Conservation (phyloP, 2,113 vertebrate species). For the Chlamydotis undulata region DNA sequence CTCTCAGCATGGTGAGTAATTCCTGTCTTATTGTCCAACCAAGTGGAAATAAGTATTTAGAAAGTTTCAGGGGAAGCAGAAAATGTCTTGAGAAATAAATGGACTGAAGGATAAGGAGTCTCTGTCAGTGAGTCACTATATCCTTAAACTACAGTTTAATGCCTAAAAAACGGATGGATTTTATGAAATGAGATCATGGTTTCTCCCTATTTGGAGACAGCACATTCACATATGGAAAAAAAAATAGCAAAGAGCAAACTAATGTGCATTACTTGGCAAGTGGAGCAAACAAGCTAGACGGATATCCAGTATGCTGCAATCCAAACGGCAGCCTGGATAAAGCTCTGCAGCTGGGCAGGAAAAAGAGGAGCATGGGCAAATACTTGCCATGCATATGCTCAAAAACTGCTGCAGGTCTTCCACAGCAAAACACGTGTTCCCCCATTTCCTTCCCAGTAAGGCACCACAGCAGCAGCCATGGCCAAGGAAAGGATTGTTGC, state of each 20-base stretch:
- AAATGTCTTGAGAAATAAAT: neutral
- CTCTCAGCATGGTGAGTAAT: neutral
- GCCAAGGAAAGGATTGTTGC: neutral
- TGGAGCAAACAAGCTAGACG: neutral
- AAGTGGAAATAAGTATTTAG: neutral
- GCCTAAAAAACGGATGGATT: neutral
- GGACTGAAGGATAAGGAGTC: neutral
- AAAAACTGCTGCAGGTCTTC: neutral
- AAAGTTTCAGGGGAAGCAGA: neutral
- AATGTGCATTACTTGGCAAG: neutral
- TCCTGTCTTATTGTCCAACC: neutral
- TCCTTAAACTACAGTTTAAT: neutral
- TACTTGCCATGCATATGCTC: neutral
- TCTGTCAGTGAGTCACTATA: neutral
- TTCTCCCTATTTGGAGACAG: neutral
- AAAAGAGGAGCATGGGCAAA: neutral
- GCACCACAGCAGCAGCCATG: fast-evolving
- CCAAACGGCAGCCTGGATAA: neutral
- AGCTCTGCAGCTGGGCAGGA: neutral
- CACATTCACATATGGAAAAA: neutral
- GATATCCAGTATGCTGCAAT: neutral
- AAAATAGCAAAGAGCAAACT: neutral
- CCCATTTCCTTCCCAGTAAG: fast-evolving
- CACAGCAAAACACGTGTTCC: neutral
- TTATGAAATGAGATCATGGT: neutral